Percentiles rank a stretch among this genome's conserved stretches.
phyloP scores from a whole-genome alignment of 1,140 invertebrate genomes.

The Holcopasites calliopsidis region DNA sequence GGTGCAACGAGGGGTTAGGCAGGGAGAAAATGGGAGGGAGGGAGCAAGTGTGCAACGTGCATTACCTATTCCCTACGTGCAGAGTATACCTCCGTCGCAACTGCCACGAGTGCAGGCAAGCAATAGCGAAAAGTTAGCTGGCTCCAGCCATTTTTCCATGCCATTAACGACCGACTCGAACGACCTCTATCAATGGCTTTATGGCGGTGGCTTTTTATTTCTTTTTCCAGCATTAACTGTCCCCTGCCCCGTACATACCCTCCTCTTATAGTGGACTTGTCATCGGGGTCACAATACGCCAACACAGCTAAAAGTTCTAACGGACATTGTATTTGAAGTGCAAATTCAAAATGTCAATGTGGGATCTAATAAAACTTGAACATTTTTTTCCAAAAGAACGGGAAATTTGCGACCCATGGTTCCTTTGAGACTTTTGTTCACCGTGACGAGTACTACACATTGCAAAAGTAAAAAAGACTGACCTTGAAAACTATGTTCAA shows the following conservation, averaged over 20 bases:
- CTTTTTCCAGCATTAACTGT: conserved; percentile 27
- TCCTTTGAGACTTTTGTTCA: no score
- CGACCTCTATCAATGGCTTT: conserved; percentile 74
- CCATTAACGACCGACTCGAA: conserved; percentile 73
- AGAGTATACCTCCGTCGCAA: conserved; percentile 33
- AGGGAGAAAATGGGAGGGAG: neutral
- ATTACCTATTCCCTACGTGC: conserved; percentile 36
- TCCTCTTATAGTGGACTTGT: conserved; percentile 12
- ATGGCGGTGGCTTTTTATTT: conserved; percentile 70
- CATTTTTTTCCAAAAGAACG: no score
- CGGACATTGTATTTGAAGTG: no score
- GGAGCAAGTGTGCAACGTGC: conserved; percentile 1
- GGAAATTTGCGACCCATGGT: no score
- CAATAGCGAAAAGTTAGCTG: conserved; percentile 67
- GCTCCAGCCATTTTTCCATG: conserved; percentile 73
- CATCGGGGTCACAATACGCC: conserved; percentile 16
- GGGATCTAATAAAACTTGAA: no score
- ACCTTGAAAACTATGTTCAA: no score
- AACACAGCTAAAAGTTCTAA: no score
- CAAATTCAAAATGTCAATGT: no score
- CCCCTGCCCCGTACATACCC: conserved; percentile 5
- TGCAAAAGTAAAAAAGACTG: no score
- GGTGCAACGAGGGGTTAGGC: neutral
- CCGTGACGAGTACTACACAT: no score
- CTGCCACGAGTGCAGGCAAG: conserved; percentile 42